Evolutionary conservation across 2,113 vertebrate species (phyloP).

Genomic region (Dascyllus trimaculatus): DNA sequence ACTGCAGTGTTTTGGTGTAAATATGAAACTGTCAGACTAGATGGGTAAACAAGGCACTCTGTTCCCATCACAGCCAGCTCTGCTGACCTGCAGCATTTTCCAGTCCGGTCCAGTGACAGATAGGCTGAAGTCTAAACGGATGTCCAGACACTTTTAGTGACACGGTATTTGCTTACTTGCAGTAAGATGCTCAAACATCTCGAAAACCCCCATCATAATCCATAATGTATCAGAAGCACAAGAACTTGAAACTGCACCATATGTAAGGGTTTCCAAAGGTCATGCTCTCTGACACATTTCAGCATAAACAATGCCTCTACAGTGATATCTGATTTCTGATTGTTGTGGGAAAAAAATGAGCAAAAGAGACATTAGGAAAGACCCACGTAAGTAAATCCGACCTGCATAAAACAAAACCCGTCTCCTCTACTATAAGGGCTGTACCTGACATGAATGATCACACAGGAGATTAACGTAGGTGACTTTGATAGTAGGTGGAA

Average conservation of each 20-base stretch:
- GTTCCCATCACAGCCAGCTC: slow-evolving; percentile 3
- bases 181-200: too few species aligned
- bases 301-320: not conserved
- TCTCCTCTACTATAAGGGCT: slow-evolving; percentile 23
- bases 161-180: too few species aligned
- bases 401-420: not conserved
- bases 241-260: not conserved
- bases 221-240: too few species aligned
- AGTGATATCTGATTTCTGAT: slow-evolving; percentile 14
- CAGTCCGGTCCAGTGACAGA: not conserved
- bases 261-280: not conserved
- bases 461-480: slow-evolving; percentile 23
- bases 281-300: not conserved
- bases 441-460: slow-evolving; percentile 34
- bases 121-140: not conserved
- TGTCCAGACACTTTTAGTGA: not conserved
- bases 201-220: too few species aligned
- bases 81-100: slow-evolving; percentile 19
- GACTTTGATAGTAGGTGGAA: not conserved
- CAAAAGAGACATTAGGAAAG: not conserved
- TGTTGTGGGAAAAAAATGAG: not conserved
- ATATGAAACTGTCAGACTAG: slow-evolving; percentile 39
- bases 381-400: not conserved
- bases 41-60: slow-evolving; percentile 5
- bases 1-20: slow-evolving; percentile 73